Percentiles rank a stretch among this genome's conserved stretches.
Conservation (phyloP, 2,797 vertebrate species). For the Tangara arthus region DNA sequence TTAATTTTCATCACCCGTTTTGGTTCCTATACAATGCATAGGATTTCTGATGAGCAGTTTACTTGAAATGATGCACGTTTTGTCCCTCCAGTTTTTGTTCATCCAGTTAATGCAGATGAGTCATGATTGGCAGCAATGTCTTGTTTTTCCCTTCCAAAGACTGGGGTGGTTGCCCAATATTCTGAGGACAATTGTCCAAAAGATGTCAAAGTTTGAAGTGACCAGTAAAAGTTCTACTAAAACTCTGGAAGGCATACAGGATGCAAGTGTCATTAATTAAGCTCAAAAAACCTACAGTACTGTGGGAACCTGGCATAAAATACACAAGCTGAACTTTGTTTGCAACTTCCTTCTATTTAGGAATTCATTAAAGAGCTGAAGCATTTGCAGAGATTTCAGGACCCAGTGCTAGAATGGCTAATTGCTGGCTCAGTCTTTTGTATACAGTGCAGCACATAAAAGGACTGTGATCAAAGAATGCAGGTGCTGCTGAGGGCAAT, state of each 20-base stretch:
- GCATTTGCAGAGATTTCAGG: slow-evolving; percentile 27
- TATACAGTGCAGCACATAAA: slow-evolving; percentile 40
- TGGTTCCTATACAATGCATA: slow-evolving; percentile 28
- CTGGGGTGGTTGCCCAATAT: slow-evolving; percentile 47
- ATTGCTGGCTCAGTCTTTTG: slow-evolving; percentile 63
- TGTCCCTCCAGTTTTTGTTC: background rate
- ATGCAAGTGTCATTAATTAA: slow-evolving; percentile 73
- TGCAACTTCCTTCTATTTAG: slow-evolving; percentile 60
- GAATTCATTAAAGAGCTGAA: slow-evolving; percentile 56
- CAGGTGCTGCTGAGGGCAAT: slow-evolving; percentile 56
- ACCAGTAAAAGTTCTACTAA: slow-evolving; percentile 64
- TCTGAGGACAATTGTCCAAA: slow-evolving; percentile 57
- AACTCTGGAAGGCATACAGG: slow-evolving; percentile 62
- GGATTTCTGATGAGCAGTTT: slow-evolving; percentile 24
- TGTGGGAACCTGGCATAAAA: slow-evolving; percentile 73
- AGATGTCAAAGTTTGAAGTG: slow-evolving; percentile 67
- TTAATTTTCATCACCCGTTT: slow-evolving; percentile 5
- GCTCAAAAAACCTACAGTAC: slow-evolving; percentile 73
- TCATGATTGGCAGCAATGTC: slow-evolving; percentile 11
- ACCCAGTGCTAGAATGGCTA: slow-evolving; percentile 46
- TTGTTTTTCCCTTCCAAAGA: slow-evolving; percentile 37
- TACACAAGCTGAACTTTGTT: slow-evolving; percentile 59
- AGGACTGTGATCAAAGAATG: slow-evolving; percentile 68
- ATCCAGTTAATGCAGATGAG: background rate
- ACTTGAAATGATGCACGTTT: background rate